Evolutionary conservation across 2,888 invertebrate genomes (phyloP).

Genomic region (Glyphotaelius pellucidus): DNA sequence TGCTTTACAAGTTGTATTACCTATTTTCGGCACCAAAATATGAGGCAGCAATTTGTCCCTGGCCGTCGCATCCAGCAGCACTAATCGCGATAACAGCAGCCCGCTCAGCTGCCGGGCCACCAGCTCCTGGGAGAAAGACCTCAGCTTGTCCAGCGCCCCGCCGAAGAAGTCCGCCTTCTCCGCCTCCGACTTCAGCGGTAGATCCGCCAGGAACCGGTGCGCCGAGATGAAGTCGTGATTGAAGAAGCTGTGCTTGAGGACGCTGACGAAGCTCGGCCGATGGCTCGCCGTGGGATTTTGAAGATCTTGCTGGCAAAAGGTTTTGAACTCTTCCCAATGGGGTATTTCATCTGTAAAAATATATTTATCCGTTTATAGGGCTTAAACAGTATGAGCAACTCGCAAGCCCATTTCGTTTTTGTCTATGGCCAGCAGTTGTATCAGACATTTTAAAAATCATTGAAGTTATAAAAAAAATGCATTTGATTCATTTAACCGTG

Average conservation of each 20-base stretch:
- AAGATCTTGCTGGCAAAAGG: conserved; percentile 83
- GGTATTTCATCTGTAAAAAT: conserved; percentile 81
- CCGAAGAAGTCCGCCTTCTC: conserved; percentile 90
- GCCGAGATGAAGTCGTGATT: conserved; percentile 91
- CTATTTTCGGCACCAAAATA: conserved; percentile 81
- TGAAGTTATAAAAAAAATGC: too few relatives aligned
- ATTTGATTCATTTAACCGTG: too few relatives aligned
- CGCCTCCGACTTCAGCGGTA: conserved; percentile 86
- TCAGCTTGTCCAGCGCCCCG: conserved; percentile 82
- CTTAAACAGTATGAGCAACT: too few relatives aligned
- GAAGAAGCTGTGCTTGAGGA: conserved; percentile 86
- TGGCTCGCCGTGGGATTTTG: conserved; percentile 81
- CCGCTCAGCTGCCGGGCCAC: conserved; percentile 89
- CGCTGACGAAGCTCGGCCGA: conserved; percentile 82
- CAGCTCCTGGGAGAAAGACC: conserved; percentile 86
- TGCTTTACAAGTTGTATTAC: conserved; percentile 27
- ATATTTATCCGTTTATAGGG: not conserved
- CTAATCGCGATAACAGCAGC: conserved; percentile 88
- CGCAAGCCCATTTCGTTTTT: too few relatives aligned
- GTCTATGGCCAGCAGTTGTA: too few relatives aligned
- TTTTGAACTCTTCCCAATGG: conserved; percentile 82
- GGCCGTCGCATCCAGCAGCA: conserved; percentile 89
- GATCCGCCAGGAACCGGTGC: conserved; percentile 88
- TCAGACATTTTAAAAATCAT: too few relatives aligned
- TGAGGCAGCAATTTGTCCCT: conserved; percentile 84